phyloP scores from a whole-genome alignment of 1,140 invertebrate genomes.

The Drosophila lini region DNA sequence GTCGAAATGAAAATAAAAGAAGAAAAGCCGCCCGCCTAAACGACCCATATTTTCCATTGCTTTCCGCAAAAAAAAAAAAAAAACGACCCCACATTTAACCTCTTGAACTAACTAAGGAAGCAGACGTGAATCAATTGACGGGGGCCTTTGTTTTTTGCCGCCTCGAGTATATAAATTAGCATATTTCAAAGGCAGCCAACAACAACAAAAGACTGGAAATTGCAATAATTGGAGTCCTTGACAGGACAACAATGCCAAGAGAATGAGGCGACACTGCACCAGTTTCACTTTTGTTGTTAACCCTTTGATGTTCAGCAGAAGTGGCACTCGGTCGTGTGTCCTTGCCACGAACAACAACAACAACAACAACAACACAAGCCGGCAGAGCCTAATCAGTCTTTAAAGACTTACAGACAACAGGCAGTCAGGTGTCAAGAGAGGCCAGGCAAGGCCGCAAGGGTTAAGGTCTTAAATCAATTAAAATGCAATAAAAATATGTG shows the following conservation, averaged over 20 bases:
- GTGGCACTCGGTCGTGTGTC: constrained; percentile 75
- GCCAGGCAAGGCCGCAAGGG: neutral
- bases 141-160: constrained; percentile 53
- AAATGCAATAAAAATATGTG: constrained; percentile 18
- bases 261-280: constrained; percentile 48
- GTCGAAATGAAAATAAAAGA: constrained; percentile 37
- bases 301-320: constrained; percentile 77
- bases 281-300: constrained; percentile 69
- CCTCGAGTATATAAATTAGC: constrained; percentile 65
- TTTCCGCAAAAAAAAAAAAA: constrained; percentile 11
- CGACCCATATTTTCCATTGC: constrained; percentile 67
- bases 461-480: constrained; percentile 50
- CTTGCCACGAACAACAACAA: constrained; percentile 38
- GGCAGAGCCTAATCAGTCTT: constrained; percentile 64
- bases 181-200: constrained; percentile 73
- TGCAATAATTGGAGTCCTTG: constrained; percentile 82
- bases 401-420: constrained; percentile 17
- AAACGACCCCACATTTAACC: constrained; percentile 41
- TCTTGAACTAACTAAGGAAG: constrained; percentile 65
- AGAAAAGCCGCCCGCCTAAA: constrained; percentile 40
- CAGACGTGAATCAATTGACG: constrained; percentile 73
- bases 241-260: constrained; percentile 50
- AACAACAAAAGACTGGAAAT: constrained; percentile 65
- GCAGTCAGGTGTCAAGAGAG: constrained; percentile 45
- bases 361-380: constrained; percentile 24